Evolutionary conservation across 2,797 vertebrate species (phyloP).

Genomic region (Nyctibius grandis): DNA sequence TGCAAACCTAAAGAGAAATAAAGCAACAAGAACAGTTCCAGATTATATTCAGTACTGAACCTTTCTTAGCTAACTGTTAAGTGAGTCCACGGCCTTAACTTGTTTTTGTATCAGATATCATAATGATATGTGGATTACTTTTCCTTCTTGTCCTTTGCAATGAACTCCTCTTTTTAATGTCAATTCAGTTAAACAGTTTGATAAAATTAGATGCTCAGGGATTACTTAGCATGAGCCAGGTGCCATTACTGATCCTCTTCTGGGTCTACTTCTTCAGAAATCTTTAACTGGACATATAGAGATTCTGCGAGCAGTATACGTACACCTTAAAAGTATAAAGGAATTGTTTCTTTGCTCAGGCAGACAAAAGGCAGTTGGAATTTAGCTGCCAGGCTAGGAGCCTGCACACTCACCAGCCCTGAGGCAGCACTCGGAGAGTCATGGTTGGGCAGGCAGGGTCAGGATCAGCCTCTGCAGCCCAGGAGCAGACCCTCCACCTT

Average conservation of each 20-base stretch:
- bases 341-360: not conserved
- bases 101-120: not conserved
- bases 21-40: not conserved
- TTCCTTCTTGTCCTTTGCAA: not conserved
- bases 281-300: not conserved
- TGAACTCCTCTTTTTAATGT: not conserved
- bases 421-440: not conserved
- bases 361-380: not conserved
- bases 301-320: not conserved
- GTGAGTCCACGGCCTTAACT: not conserved
- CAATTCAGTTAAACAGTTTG: not conserved
- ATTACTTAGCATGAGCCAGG: not conserved
- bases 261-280: not conserved
- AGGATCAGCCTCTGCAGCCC: accelerated
- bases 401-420: not conserved
- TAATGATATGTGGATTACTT: not conserved
- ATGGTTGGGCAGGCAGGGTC: not conserved
- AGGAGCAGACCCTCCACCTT: not conserved
- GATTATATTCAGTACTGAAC: not conserved
- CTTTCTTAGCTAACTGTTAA: not conserved
- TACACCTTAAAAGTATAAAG: not conserved
- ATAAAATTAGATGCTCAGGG: not conserved
- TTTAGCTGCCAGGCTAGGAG: not conserved
- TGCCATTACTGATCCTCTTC: not conserved
- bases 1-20: not conserved